Evolutionary conservation across 2,797 vertebrate species (phyloP).

Genomic region (Trichosurus vulpecula): DNA sequence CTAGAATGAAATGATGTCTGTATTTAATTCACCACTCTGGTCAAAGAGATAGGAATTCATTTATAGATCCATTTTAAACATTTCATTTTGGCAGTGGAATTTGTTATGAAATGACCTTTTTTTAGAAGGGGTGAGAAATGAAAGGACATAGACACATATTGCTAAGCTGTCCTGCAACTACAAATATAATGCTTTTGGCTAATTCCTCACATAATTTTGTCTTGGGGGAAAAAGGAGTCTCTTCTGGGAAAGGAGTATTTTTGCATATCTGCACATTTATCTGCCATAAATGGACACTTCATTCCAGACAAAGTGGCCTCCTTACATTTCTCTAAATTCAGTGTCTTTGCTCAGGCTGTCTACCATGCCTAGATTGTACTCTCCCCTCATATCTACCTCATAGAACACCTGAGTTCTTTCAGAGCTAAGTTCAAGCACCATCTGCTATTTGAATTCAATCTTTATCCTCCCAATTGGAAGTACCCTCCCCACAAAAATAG

Average conservation of each 20-base stretch:
- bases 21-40: slow-evolving; percentile 18
- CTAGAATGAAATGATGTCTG: not conserved
- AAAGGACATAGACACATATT: not conserved
- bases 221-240: not conserved
- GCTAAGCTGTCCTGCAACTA: not conserved
- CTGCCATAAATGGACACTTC: not conserved
- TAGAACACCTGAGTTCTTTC: not conserved
- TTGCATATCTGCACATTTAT: not conserved
- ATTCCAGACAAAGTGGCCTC: not conserved
- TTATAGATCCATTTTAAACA: slow-evolving; percentile 55
- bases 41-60: slow-evolving; percentile 40
- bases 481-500: not conserved
- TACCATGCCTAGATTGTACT: not conserved
- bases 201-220: not conserved
- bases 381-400: not conserved
- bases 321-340: not conserved
- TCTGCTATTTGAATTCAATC: not conserved
- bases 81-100: slow-evolving; percentile 40
- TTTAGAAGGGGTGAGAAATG: not conserved
- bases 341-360: not conserved
- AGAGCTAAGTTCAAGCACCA: not conserved
- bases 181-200: not conserved
- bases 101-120: not conserved
- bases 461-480: not conserved
- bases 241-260: not conserved